Evolutionary conservation across 2,113 vertebrate genomes (phyloP).

Genomic region (Catharus minimus): DNA sequence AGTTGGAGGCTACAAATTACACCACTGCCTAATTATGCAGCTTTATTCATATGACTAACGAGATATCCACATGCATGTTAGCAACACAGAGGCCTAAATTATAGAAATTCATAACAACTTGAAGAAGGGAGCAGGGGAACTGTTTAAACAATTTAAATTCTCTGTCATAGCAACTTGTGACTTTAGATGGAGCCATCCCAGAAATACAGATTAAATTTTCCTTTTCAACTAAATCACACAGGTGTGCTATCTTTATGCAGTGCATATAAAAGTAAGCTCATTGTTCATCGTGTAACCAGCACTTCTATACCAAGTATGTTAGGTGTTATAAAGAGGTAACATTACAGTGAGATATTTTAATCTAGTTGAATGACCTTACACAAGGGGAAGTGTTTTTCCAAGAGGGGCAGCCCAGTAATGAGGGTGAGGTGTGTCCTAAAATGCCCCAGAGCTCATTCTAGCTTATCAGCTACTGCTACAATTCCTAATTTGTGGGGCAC

Average conservation of each 20-base stretch:
- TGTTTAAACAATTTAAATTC: conserved; percentile 12
- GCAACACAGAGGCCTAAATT: conserved; percentile 11
- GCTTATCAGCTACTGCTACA: conserved; percentile 45
- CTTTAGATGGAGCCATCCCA: not conserved
- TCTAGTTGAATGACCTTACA: conserved; percentile 60
- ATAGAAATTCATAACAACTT: conserved; percentile 18
- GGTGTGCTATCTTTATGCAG: not conserved
- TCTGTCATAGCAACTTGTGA: not conserved
- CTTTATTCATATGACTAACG: not conserved
- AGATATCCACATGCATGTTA: conserved; percentile 13
- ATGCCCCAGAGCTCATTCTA: conserved; percentile 48
- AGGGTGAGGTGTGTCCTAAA: conserved; percentile 57
- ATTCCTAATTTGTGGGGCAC: conserved; percentile 62
- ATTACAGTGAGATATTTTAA: conserved; percentile 45
- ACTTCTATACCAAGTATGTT: not conserved
- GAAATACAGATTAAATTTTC: conserved; percentile 2
- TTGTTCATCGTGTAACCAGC: not conserved
- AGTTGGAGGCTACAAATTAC: conserved; percentile 31
- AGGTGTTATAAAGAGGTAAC: conserved; percentile 31
- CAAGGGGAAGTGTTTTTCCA: conserved; percentile 43
- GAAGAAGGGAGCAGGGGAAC: not conserved
- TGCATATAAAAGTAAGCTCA: not conserved
- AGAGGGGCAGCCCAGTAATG: conserved; percentile 50
- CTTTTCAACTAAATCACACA: not conserved
- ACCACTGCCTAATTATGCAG: conserved; percentile 28